Base-by-base conservation (phyloP, 2,888 invertebrate species). In the Drosophila mayaguana region DNA sequence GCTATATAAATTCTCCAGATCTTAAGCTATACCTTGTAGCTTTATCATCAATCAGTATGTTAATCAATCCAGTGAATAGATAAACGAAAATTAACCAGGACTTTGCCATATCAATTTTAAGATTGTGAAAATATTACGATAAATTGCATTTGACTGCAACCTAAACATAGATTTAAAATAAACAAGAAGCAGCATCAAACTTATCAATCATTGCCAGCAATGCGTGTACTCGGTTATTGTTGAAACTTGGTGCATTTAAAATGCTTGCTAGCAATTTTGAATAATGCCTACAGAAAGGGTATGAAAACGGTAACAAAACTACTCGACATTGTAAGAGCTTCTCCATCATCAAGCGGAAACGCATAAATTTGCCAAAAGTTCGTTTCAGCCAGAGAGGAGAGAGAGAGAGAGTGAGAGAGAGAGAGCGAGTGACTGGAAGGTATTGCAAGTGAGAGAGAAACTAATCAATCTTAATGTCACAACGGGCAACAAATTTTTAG, bases 381-480 rank as follows among this genome's bases (percentile, higher is more conserved):
- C 65, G 51, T 65, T 57, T 63, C 18, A 36, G 32, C 1, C 40
- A 64, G 32, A 25, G 25, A 11, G 28, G 14, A 14, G 12, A 12
- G 18, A 12, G 42, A 12, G 25, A n/a, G 28, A 18, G 54, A 7
- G 1, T 20, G 40, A 45, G 43, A 42, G 22, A 25, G 42, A 12
- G 53, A 22, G n/a, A 14, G 34, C 18, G 28, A 36, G n/a, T 18
- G 48, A 34, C 18, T 28, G 18, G 7, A 28, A 38, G 20, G 32
- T 8, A 25, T 34, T 7, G 32, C 42, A 59, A 22, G 42, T 45
- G 43, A 51, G 59, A 70, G 63, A 76, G 80, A 78, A 83, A 88
- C 84, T 84, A 84, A 84, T 84, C 84, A 84, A 84, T 84, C 89
- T 84, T 84, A 71, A 87, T 83, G 84, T 88, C 81, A 81, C 87